These are phyloP conservation scores for Globodera rostochiensis DNA, from an alignment of 1,140 invertebrate genomes.

Conservation along the genomic window DNA sequence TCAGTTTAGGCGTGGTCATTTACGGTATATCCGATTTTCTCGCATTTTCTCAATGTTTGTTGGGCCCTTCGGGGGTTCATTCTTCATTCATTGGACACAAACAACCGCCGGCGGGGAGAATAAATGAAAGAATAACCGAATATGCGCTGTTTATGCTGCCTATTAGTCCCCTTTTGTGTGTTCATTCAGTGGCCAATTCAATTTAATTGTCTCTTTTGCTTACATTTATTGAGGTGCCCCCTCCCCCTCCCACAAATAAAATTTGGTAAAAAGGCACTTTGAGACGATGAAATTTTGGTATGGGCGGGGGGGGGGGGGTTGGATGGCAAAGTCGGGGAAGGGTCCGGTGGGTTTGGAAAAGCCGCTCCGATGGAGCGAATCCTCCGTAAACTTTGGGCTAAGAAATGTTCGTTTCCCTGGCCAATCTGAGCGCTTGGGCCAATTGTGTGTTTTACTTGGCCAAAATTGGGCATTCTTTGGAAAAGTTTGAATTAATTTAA, in stretches of 20 bases:
- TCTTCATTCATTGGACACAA: not conserved
- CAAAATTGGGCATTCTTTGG: too few species aligned
- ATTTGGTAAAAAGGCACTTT: not conserved
- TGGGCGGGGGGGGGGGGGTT: too few species aligned
- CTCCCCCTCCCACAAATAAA: not conserved
- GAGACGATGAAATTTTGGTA: not conserved
- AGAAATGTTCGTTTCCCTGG: too few species aligned
- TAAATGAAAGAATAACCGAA: not conserved
- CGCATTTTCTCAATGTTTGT: not conserved
- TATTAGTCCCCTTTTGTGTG: not conserved
- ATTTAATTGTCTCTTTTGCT: not conserved
- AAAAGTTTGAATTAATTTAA: too few species aligned
- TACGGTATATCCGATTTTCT: not conserved
- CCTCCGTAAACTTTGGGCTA: too few species aligned
- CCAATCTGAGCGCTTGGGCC: too few species aligned
- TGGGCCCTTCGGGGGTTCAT: not conserved
- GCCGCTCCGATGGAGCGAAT: not conserved
- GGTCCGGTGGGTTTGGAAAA: not conserved
- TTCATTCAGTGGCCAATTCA: not conserved
- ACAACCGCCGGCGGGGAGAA: not conserved
- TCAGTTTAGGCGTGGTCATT: too few species aligned
- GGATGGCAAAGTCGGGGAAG: not conserved
- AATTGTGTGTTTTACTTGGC: too few species aligned
- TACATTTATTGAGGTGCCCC: not conserved
- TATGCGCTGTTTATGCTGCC: not conserved